These are phyloP conservation scores for Iguana delicatissima DNA, from an alignment of 2,797 vertebrate species.

Conservation along the genomic window DNA sequence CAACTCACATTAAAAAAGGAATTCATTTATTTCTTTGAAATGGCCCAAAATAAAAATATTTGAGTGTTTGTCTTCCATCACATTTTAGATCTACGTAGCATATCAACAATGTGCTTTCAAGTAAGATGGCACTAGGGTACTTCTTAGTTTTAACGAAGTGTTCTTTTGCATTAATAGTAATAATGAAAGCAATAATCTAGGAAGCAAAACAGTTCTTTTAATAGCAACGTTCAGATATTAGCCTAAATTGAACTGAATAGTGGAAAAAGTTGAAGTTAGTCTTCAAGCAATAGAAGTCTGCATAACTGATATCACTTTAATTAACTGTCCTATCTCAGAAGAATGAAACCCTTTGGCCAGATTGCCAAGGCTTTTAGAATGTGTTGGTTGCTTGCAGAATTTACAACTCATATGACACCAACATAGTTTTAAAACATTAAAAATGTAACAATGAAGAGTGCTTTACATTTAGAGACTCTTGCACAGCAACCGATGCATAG, in stretches of 20 bases:
- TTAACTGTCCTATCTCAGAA: conserved; percentile 57
- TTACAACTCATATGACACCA: conserved; percentile 15
- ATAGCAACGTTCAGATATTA: conserved; percentile 27
- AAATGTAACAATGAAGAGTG: no score
- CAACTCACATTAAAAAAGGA: conserved; percentile 22
- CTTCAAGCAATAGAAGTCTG: conserved; percentile 41
- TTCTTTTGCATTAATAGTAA: conserved; percentile 36
- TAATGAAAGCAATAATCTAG: conserved; percentile 44
- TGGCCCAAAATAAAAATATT: not conserved
- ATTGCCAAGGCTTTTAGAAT: conserved; percentile 22
- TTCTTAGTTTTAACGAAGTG: conserved; percentile 35
- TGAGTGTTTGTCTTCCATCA: conserved; percentile 4
- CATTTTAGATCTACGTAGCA: conserved; percentile 40
- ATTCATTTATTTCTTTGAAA: conserved; percentile 21
- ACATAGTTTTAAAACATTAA: not conserved
- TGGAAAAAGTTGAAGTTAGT: conserved; percentile 31
- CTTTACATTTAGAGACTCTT: no score
- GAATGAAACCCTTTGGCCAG: conserved; percentile 35
- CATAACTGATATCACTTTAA: conserved; percentile 48
- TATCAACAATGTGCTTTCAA: conserved; percentile 37
- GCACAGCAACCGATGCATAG: no score
- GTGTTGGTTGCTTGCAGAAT: conserved; percentile 18
- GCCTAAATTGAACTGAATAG: conserved; percentile 38
- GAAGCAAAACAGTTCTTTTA: conserved; percentile 22
- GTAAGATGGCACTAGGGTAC: conserved; percentile 34